Evolutionary conservation across 2,113 vertebrate species (phyloP).

Genomic region (Orientallactaga bullata): DNA sequence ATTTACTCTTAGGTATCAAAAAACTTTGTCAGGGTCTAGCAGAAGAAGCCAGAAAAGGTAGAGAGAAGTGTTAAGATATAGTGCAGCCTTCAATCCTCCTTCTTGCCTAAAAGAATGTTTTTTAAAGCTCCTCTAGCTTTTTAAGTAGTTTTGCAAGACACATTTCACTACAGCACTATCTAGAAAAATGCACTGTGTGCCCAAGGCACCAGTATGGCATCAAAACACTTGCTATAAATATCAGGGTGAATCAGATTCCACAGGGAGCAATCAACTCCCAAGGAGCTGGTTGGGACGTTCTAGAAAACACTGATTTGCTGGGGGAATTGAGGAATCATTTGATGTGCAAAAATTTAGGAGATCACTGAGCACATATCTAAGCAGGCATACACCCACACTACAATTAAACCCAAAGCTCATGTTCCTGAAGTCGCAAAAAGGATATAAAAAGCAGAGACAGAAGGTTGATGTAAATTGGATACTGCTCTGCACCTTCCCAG

Average conservation of each 20-base stretch:
- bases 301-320: constrained; percentile 51
- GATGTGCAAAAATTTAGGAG: constrained; percentile 37
- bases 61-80: background rate
- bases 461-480: constrained; percentile 49
- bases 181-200: constrained; percentile 59
- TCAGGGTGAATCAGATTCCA: constrained; percentile 48
- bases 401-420: constrained; percentile 55
- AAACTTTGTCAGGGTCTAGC: background rate
- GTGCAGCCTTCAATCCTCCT: background rate
- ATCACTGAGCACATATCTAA: constrained; percentile 25
- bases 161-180: constrained; percentile 46
- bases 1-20: constrained; percentile 12
- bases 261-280: constrained; percentile 38
- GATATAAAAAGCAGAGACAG: constrained; percentile 56
- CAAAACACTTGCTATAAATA: constrained; percentile 64
- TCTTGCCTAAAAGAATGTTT: constrained; percentile 30
- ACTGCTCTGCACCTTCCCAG: background rate
- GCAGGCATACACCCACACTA: constrained; percentile 9
- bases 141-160: constrained; percentile 60
- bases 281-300: constrained; percentile 45
- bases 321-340: constrained; percentile 39
- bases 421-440: constrained; percentile 56
- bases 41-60: background rate
- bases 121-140: background rate
- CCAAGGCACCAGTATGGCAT: constrained; percentile 34